phyloP scores from a whole-genome alignment of 2,797 vertebrate genomes.

The Typhlichthys subterraneus region DNA sequence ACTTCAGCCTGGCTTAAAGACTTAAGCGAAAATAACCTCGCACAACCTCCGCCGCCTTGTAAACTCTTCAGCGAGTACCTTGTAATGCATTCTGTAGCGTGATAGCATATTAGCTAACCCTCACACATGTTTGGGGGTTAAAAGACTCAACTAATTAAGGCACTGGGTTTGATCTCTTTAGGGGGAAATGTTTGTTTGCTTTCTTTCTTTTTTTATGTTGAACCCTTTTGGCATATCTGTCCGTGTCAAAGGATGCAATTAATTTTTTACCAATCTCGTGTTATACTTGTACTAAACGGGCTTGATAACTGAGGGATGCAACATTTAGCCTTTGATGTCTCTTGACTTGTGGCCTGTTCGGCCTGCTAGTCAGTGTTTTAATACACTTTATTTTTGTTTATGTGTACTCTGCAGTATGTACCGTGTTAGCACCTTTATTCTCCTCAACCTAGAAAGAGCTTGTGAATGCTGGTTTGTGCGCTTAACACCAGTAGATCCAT shows the following conservation, averaged over 20 bases:
- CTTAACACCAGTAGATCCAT: not conserved
- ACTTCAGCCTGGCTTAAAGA: slow-evolving; percentile 29
- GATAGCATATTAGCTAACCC: slow-evolving; percentile 56
- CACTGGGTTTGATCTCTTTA: slow-evolving; percentile 65
- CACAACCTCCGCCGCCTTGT: slow-evolving; percentile 40
- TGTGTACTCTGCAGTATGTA: slow-evolving; percentile 29
- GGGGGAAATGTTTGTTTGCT: not conserved
- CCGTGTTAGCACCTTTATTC: slow-evolving; percentile 12
- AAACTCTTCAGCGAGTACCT: slow-evolving; percentile 56
- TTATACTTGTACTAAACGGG: slow-evolving; percentile 65
- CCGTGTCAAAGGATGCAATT: slow-evolving; percentile 69
- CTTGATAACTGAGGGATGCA: slow-evolving; percentile 69
- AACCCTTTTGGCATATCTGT: slow-evolving; percentile 69
- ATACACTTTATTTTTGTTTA: slow-evolving; percentile 42
- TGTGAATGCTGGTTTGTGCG: not conserved
- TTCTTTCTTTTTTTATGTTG: slow-evolving; percentile 67
- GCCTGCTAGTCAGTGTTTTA: slow-evolving; percentile 29
- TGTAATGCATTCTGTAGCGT: slow-evolving; percentile 51
- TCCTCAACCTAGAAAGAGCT: slow-evolving; percentile 6
- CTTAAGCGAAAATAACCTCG: slow-evolving; percentile 35
- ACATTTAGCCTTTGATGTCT: slow-evolving; percentile 60
- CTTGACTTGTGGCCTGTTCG: slow-evolving; percentile 32
- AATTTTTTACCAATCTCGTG: slow-evolving; percentile 56
- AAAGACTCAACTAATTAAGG: slow-evolving; percentile 61
- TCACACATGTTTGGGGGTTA: slow-evolving; percentile 43